Conservation (phyloP, 2,113 vertebrate species). For the Pterocles gutturalis region DNA sequence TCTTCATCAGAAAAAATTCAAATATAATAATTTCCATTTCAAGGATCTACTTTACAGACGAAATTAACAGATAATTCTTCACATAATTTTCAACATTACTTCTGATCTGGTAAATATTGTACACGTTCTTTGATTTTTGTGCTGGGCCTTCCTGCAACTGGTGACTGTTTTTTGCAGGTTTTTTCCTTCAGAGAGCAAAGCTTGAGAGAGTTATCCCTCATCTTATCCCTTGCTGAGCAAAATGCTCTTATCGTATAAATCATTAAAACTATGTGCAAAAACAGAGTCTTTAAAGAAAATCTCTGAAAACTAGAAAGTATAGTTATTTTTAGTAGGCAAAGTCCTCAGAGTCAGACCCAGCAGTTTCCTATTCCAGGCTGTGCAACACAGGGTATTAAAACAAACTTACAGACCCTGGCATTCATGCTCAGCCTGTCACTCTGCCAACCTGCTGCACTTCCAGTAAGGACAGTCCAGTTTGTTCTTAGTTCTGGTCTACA, state of each 20-base stretch:
- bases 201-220: not conserved
- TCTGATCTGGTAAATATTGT: not conserved
- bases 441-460: not conserved
- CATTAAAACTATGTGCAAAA: not conserved
- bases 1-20: not conserved
- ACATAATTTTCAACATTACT: not conserved
- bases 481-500: not conserved
- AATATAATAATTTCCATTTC: not conserved
- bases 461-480: not conserved
- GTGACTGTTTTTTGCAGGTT: not conserved
- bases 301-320: not conserved
- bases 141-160: not conserved
- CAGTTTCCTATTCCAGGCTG: not conserved
- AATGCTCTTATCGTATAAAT: not conserved
- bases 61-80: not conserved
- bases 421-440: not conserved
- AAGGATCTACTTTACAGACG: not conserved
- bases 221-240: not conserved
- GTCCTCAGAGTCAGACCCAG: not conserved
- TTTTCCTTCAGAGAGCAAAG: not conserved
- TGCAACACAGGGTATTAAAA: not conserved
- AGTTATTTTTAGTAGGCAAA: not conserved
- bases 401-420: not conserved
- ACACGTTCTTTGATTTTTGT: not conserved
- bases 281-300: not conserved